A percentile compares a stretch with the other conserved stretches of the same genome.
These are phyloP conservation scores for Meles meles DNA, from an alignment of 2,113 vertebrate species.

Conservation along the genomic window DNA sequence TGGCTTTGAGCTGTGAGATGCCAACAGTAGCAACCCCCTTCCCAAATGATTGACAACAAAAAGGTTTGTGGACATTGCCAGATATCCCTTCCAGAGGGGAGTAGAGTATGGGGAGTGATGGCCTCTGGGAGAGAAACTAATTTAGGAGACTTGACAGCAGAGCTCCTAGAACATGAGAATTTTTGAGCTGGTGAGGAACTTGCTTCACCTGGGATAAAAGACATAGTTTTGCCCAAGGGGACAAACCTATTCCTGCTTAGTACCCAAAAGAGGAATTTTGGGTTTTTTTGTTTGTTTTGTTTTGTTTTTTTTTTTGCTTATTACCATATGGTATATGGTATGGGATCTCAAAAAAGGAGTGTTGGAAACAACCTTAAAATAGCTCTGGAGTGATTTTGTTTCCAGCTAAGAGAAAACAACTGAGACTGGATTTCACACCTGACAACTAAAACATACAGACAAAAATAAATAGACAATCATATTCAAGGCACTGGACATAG, in stretches of 20 bases:
- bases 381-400: not conserved
- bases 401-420: constrained; percentile 1
- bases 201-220: not conserved
- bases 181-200: not conserved
- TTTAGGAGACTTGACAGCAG: not conserved
- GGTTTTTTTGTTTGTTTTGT: no score
- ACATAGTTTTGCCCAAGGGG: not conserved
- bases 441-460: not conserved
- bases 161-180: not conserved
- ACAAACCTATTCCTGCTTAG: not conserved
- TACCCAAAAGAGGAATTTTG: not conserved
- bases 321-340: not conserved
- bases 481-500: not conserved
- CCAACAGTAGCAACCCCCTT: not conserved
- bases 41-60: not conserved
- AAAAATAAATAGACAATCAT: not conserved
- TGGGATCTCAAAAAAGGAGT: not conserved
- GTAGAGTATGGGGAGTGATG: not conserved
- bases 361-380: constrained; percentile 16
- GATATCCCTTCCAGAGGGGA: not conserved
- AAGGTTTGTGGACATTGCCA: not conserved
- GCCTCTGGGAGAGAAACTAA: not conserved
- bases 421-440: not conserved
- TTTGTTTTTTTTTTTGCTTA: not conserved
- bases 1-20: not conserved